Conservation (phyloP, 2,888 invertebrate species). For the Heteropelma amictum region DNA sequence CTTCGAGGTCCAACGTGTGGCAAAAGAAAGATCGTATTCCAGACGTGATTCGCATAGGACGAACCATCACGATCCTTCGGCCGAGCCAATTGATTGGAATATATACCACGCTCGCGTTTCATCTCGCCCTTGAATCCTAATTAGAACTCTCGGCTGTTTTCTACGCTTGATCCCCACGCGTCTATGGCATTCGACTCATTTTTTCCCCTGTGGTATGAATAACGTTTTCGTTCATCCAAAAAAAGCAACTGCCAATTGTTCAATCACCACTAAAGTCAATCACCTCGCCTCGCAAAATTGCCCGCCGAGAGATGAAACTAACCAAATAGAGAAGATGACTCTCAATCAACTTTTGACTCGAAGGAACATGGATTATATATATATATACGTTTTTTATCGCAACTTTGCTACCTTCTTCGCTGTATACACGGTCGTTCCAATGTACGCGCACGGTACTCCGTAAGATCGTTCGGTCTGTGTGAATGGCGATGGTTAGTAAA, state of each 20-base stretch:
- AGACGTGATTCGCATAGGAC: slow-evolving; percentile 53
- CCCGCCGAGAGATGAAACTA: not conserved
- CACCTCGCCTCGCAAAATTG: too few species aligned
- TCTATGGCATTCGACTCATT: slow-evolving; percentile 19
- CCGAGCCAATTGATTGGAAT: slow-evolving; percentile 66
- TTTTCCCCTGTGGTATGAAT: not conserved
- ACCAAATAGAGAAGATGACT: not conserved
- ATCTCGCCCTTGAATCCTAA: slow-evolving; percentile 66
- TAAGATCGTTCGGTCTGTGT: slow-evolving; percentile 25
- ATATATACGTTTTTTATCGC: too few species aligned
- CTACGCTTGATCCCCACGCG: slow-evolving; percentile 4
- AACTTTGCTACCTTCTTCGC: too few species aligned
- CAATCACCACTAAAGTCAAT: too few species aligned
- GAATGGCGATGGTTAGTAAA: not conserved
- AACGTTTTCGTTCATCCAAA: too few species aligned
- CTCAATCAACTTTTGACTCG: not conserved
- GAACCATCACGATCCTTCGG: slow-evolving; percentile 50
- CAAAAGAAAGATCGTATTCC: slow-evolving; percentile 45
- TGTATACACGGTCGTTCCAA: too few species aligned
- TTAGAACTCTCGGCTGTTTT: slow-evolving; percentile 56
- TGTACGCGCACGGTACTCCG: not conserved
- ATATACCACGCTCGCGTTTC: slow-evolving; percentile 36
- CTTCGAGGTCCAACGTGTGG: slow-evolving; percentile 32
- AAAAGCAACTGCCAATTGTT: too few species aligned
- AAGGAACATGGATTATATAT: not conserved